A percentile compares a stretch with the other conserved stretches of the same genome.
Evolutionary conservation across 2,888 invertebrate genomes (phyloP).

Genomic region (Eulithis prunata): DNA sequence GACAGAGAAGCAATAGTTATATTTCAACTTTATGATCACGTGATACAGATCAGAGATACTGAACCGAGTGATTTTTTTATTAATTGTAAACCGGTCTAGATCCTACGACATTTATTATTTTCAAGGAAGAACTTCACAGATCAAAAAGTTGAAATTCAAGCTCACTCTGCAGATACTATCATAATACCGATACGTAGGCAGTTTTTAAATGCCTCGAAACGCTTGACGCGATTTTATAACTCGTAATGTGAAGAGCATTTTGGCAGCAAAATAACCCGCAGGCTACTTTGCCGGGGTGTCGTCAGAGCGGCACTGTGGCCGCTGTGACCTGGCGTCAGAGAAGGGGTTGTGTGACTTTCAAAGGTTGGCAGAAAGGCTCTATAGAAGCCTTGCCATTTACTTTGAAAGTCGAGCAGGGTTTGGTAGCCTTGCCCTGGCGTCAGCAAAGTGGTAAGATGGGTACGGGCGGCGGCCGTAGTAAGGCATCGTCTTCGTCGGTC

Average conservation of each 20-base stretch:
- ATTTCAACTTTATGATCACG: slow-evolving; percentile 16
- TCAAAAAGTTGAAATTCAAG: slow-evolving; percentile 13
- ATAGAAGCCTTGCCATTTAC: not conserved
- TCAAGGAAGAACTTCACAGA: not conserved
- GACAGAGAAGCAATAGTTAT: slow-evolving; percentile 8
- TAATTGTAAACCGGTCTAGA: too few species aligned
- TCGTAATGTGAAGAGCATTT: not conserved
- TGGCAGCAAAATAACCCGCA: slow-evolving; percentile 46
- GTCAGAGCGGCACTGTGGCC: slow-evolving; percentile 17
- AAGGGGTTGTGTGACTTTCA: slow-evolving; percentile 39
- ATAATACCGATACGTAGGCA: slow-evolving; percentile 30
- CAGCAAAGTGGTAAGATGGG: slow-evolving; percentile 48
- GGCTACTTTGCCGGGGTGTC: slow-evolving; percentile 18
- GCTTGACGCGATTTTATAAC: slow-evolving; percentile 18
- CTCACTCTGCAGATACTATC: slow-evolving; percentile 14
- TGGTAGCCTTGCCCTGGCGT: slow-evolving; percentile 29
- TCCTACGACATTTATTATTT: too few species aligned
- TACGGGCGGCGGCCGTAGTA: slow-evolving; percentile 55
- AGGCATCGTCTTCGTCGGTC: slow-evolving; percentile 54
- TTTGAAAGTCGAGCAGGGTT: not conserved
- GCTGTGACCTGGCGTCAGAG: slow-evolving; percentile 44
- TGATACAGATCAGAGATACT: not conserved
- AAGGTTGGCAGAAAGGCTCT: not conserved
- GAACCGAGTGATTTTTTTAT: too few species aligned
- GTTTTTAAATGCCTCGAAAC: slow-evolving; percentile 20